A percentile compares a stretch with the other conserved stretches of the same genome.
These are phyloP conservation scores for Abrostola triplasia DNA, from an alignment of 2,888 invertebrate genomes.

Conservation along the genomic window DNA sequence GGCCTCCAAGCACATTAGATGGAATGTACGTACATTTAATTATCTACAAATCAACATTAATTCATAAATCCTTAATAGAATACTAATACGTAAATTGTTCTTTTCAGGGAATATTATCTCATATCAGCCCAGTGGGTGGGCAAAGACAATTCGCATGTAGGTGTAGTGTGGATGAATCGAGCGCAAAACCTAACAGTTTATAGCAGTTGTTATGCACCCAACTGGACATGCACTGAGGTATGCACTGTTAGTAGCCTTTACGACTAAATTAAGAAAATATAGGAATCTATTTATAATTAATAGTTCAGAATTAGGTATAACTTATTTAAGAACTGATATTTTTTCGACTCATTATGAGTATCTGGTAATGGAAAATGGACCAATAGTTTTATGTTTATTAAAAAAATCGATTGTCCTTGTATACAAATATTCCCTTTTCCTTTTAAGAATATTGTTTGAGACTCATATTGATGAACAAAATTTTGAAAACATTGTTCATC, in stretches of 20 bases:
- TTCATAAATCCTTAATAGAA: not conserved
- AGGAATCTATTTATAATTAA: too few species aligned
- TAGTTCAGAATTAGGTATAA: too few species aligned
- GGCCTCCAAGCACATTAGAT: constrained; percentile 92
- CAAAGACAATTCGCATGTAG: constrained; percentile 92
- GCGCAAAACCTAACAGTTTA: constrained; percentile 97
- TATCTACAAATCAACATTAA: not conserved
- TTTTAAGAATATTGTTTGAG: too few species aligned
- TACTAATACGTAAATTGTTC: constrained; percentile 12
- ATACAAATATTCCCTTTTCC: too few species aligned
- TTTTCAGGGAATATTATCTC: constrained; percentile 95
- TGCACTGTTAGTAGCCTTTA: not conserved
- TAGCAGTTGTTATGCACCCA: constrained; percentile 94
- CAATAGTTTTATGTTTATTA: too few species aligned
- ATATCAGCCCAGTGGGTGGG: constrained; percentile 97
- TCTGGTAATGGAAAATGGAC: too few species aligned
- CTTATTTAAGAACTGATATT: too few species aligned
- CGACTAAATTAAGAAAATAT: not conserved
- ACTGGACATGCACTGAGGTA: constrained; percentile 95
- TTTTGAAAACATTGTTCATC: too few species aligned
- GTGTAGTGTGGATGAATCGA: constrained; percentile 97
- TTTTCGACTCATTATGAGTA: too few species aligned
- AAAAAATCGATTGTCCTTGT: too few species aligned
- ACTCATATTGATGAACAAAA: too few species aligned
- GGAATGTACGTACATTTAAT: constrained; percentile 91